Evolutionary conservation across 1,140 invertebrate genomes (phyloP).

Genomic region (Reticulitermes speratus): DNA sequence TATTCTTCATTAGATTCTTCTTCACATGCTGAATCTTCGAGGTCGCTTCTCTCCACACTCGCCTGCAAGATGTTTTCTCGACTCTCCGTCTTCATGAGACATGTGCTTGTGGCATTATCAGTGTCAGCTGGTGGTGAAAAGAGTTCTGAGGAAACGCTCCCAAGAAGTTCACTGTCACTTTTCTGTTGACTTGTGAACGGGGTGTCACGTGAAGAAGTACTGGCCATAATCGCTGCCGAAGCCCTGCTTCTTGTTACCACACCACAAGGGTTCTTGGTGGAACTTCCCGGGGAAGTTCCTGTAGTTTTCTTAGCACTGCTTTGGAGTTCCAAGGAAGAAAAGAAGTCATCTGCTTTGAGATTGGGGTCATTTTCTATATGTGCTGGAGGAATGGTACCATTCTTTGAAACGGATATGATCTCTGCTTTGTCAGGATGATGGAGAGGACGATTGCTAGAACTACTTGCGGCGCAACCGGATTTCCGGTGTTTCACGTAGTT

Average conservation of each 20-base stretch:
- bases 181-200: background rate
- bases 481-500: conserved; percentile 82
- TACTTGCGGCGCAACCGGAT: conserved; percentile 51
- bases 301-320: conserved; percentile 62
- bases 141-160: background rate
- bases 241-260: background rate
- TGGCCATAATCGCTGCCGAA: background rate
- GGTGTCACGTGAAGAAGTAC: background rate
- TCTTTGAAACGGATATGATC: background rate
- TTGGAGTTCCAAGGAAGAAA: conserved; percentile 79
- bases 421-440: background rate
- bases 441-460: conserved; percentile 40
- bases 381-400: background rate
- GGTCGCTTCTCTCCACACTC: conserved; percentile 11
- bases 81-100: background rate
- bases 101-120: background rate
- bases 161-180: background rate
- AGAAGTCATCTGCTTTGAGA: conserved; percentile 78
- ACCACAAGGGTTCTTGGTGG: background rate
- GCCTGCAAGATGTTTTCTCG: background rate
- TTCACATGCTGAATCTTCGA: conserved; percentile 32
- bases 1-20: conserved; percentile 32
- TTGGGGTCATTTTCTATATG: conserved; percentile 46
- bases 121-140: background rate
- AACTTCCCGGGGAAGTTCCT: conserved; percentile 37